Base-by-base conservation (phyloP, 2,797 vertebrate genomes). In the Eurystomus glaucurus region DNA sequence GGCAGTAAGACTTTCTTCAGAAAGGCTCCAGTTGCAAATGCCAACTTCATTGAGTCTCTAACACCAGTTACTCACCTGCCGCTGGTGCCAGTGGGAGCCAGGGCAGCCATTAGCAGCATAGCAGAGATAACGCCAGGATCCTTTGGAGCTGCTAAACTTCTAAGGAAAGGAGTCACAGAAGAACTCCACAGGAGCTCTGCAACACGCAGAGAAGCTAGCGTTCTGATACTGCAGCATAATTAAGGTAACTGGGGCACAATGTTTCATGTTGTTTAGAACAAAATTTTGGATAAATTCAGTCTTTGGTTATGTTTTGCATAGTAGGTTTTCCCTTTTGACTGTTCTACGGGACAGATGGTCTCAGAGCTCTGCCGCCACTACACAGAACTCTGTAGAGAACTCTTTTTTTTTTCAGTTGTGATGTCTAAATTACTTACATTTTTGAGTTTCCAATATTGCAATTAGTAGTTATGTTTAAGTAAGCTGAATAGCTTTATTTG, bases 221-320 rank as follows among this genome's bases (percentile, higher is more conserved):
- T 87, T 96, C 66, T 89, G 46, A 79, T 88, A 33, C 76, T 37
- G 46, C 58, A 76, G n/a, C 0, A 0, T 93, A 96, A 96, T 97
- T 97, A 95, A 96, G 70, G 88, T 83, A 95, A 84, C 65, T 87
- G 85, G 83, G 74, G 58, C 85, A 93, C 64, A 52, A 17, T 48
- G 7, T 85, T 97, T 90, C 54, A 55, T 0, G 1, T 84, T 93
- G 58, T 74, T 96, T 92, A 93, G 39, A 87, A 60, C 15, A 85
- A 94, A 82, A 48, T 66, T 64, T 64, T 64, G 62, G 60, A 39
- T 60, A 45, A 92, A 82, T 2, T 83, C 64, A 77, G 37, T 61
- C 64, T 85, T 94, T 22, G 20, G 41, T 86, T 88, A 45, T 23
- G 20, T 2, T 60, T 88, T 61, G 21, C 52, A 50, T 22, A 85